Conservation (phyloP, 2,113 vertebrate species). For the Eulemur macaco region DNA sequence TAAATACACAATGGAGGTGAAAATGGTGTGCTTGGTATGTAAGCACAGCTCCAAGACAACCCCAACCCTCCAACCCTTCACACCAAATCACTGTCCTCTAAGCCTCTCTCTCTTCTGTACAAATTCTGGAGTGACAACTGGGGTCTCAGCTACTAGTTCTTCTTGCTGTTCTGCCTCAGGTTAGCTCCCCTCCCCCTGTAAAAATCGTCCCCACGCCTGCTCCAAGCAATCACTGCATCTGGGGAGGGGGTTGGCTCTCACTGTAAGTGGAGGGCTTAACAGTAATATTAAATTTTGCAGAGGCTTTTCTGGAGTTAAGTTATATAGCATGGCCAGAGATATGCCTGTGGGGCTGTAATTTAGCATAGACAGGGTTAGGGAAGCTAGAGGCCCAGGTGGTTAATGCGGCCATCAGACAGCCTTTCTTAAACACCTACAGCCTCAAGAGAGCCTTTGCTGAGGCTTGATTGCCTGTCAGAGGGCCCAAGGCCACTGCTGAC, state of each 20-base stretch:
- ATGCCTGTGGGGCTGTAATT: background rate
- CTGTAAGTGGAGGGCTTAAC: background rate
- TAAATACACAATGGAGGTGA: background rate
- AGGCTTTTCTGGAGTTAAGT: background rate
- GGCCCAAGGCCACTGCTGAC: accelerated
- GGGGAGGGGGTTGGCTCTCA: background rate
- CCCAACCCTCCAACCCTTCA: background rate
- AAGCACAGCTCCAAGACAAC: background rate
- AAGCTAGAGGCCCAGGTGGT: background rate
- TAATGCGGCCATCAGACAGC: background rate
- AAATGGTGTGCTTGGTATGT: background rate
- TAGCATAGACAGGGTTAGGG: background rate
- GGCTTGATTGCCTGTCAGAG: background rate
- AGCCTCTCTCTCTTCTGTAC: too few species aligned
- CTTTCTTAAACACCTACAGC: background rate
- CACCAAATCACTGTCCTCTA: background rate
- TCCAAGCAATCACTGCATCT: background rate
- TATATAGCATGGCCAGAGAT: background rate
- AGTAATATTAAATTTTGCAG: background rate
- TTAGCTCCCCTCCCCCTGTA: background rate
- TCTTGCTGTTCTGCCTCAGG: background rate
- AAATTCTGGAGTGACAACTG: background rate
- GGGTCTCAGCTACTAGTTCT: background rate
- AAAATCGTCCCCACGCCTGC: background rate
- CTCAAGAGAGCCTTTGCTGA: background rate